A percentile compares a stretch with the other conserved stretches of the same genome.
phyloP scores from a whole-genome alignment of 2,797 vertebrate species.

The Halcyon chelicuti region DNA sequence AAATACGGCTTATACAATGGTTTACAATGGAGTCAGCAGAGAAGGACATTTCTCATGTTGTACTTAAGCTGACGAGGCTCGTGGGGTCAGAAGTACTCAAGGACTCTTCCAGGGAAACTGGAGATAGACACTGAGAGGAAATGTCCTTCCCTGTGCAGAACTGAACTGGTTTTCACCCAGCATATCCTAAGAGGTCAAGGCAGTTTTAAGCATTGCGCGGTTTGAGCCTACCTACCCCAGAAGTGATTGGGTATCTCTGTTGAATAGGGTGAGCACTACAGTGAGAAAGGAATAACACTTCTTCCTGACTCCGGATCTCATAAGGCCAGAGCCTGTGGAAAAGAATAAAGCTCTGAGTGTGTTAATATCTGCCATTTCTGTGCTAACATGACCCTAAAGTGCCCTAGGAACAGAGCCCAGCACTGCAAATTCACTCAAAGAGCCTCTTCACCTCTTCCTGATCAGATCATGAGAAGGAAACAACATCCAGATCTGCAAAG shows the following conservation, averaged over 20 bases:
- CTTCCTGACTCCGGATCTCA: not conserved
- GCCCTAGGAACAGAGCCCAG: conserved; percentile 49
- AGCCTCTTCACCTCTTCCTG: conserved; percentile 41
- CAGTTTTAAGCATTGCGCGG: not conserved
- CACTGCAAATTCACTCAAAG: conserved; percentile 47
- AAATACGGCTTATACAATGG: not conserved
- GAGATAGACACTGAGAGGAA: not conserved
- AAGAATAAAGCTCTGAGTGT: conserved; percentile 39
- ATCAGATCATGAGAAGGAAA: conserved; percentile 30
- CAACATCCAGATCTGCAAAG: conserved; percentile 5
- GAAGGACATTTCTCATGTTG: not conserved
- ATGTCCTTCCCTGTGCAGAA: not conserved
- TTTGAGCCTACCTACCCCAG: not conserved
- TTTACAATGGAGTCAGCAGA: not conserved
- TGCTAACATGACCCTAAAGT: conserved; percentile 45
- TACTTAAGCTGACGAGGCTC: not conserved
- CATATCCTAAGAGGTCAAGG: not conserved
- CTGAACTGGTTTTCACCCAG: not conserved
- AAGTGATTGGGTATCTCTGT: not conserved
- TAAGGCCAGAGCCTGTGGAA: not conserved
- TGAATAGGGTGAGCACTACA: not conserved
- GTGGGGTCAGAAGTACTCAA: not conserved
- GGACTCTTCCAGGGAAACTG: not conserved
- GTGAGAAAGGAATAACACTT: not conserved
- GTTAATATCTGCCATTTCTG: conserved; percentile 41